Evolutionary conservation across 1,140 invertebrate species (phyloP).

Genomic region (Brachionus rubens): DNA sequence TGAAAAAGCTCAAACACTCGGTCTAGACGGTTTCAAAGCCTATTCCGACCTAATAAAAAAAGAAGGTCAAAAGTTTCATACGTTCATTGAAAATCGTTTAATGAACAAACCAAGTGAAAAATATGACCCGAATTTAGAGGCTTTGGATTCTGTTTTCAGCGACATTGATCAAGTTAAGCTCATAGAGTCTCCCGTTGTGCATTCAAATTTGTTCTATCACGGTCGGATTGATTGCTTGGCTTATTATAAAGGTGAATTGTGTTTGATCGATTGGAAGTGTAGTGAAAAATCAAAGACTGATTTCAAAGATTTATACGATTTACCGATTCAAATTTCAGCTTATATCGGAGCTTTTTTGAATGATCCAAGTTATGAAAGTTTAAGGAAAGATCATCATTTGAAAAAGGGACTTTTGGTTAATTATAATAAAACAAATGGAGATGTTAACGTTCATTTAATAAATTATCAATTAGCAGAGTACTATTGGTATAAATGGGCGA

Average conservation of each 20-base stretch:
- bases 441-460: constrained; percentile 16
- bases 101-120: background rate
- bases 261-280: constrained; percentile 41
- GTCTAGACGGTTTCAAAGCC: constrained; percentile 5
- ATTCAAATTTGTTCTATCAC: constrained; percentile 29
- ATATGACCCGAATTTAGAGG: constrained; percentile 9
- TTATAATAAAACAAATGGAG: constrained; percentile 25
- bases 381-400: background rate
- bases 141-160: background rate
- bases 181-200: background rate
- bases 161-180: background rate
- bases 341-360: constrained; percentile 39
- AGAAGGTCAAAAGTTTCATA: constrained; percentile 16
- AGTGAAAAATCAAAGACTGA: constrained; percentile 29
- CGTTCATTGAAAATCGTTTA: constrained; percentile 1
- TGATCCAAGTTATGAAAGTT: constrained; percentile 26
- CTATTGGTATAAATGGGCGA: constrained; percentile 42
- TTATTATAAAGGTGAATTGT: background rate
- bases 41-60: constrained; percentile 9
- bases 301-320: constrained; percentile 29
- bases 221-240: constrained; percentile 42
- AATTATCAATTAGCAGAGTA: constrained; percentile 31
- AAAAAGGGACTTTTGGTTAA: constrained; percentile 15
- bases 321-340: constrained; percentile 21
- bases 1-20: background rate